Evolutionary conservation across 2,797 vertebrate genomes (phyloP).

Genomic region (Alfaro cultratus): DNA sequence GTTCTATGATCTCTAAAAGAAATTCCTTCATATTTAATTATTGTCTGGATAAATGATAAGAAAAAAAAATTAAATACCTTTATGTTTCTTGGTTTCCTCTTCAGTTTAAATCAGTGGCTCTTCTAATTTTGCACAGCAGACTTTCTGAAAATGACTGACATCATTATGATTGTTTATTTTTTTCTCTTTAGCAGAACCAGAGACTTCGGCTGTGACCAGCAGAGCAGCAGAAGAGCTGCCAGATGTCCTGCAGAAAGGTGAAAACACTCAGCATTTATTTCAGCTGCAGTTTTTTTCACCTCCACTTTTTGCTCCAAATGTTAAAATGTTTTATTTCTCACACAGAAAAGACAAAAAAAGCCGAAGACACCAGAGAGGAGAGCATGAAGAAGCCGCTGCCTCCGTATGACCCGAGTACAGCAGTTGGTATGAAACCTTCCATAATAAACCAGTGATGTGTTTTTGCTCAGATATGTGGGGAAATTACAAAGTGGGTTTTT

Average conservation of each 20-base stretch:
- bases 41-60: not conserved
- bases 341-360: slow-evolving; percentile 20
- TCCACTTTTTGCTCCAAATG: not conserved
- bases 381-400: slow-evolving; percentile 37
- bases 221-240: slow-evolving; percentile 6
- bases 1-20: not conserved
- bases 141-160: not conserved
- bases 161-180: not conserved
- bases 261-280: not conserved
- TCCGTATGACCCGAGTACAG: slow-evolving; percentile 61
- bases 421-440: slow-evolving; percentile 64
- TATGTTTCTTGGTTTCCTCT: not conserved
- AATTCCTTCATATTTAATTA: not conserved
- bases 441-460: not conserved
- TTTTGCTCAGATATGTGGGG: not conserved
- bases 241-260: slow-evolving; percentile 1
- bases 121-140: not conserved
- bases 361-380: slow-evolving; percentile 33
- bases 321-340: slow-evolving; percentile 4
- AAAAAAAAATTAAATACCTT: not conserved
- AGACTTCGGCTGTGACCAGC: not conserved
- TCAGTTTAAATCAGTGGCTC: not conserved
- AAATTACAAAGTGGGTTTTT: not conserved
- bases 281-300: not conserved
- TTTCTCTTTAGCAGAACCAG: not conserved